Base-by-base conservation (phyloP, 2,888 invertebrate species). In the Tipula vernalis region DNA sequence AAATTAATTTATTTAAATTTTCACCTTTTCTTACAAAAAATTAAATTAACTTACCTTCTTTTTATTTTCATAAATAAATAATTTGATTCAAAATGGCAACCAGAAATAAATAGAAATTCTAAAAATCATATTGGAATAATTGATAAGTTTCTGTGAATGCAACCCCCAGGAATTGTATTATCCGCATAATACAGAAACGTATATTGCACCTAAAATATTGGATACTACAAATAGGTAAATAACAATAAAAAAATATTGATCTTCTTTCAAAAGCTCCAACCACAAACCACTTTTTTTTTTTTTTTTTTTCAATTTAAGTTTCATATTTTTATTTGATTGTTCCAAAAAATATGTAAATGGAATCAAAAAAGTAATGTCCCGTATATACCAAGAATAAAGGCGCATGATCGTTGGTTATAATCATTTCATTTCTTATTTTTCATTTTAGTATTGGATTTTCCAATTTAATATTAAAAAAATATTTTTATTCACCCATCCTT, bases 391-490 rank as follows among this genome's bases (percentile, higher is more conserved):
- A 83, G 36, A 39, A 39, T 84, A 84, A 28, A 84, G 84, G 39
- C 84, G 84, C 84, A 84, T 84, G 84, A 84, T 84, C 84, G 39
- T 39, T 39, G 84, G 84, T 84, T 84, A 84, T 84, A 36, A 39
- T 41, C 84, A 84, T 84, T 84, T 84, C 28, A 39, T 84, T 84
- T 36, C 41, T 39, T 84, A 84, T 39, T 84, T 84, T 36, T 84
- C n/a, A 84, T 84, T 84, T 84, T 84, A 84, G 84, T 84, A 84
- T 84, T 84, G 84, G 84, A 84, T 84, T 84, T 84, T 84, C 84
- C 84, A 84, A 84, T 84, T 84, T 84, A 84, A 36, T 39, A 41
- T n/a, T 5, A 84, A 39, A 71, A 71, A 71, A 28, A 71, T 71
- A 71, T 71, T 71, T 71, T 71, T 71, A 71, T 71, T 71, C 71